These are phyloP conservation scores for Drymonia ruficornis DNA, from an alignment of 2,888 invertebrate species.

Conservation along the genomic window DNA sequence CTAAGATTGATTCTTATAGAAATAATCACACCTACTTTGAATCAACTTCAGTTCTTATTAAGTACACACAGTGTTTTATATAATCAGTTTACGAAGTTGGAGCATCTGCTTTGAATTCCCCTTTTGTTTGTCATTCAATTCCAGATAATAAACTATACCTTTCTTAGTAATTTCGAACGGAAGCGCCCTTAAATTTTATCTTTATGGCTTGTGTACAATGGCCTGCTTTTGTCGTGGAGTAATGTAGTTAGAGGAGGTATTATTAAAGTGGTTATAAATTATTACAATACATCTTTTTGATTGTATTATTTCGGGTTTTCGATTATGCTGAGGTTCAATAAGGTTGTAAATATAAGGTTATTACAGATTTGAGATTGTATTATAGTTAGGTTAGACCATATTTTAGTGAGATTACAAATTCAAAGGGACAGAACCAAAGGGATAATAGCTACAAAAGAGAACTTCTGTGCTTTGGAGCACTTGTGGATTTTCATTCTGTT, in stretches of 20 bases:
- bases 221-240: constrained; percentile 34
- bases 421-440: no score
- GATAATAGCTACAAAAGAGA: no score
- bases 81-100: neutral
- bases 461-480: no score
- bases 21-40: no score
- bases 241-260: constrained; percentile 28
- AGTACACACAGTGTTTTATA: neutral
- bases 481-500: no score
- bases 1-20: no score
- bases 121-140: constrained; percentile 34
- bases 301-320: constrained; percentile 22
- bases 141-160: constrained; percentile 29
- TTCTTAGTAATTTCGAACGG: constrained; percentile 38
- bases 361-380: neutral
- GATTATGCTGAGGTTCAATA: constrained; percentile 12
- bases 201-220: constrained; percentile 46
- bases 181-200: constrained; percentile 47
- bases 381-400: no score
- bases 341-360: constrained; percentile 12
- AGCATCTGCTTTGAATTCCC: constrained; percentile 15
- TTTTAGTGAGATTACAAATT: no score
- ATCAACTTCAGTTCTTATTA: neutral
- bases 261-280: constrained; percentile 39
- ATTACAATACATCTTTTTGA: constrained; percentile 25